Evolutionary conservation across 2,113 vertebrate genomes (phyloP).

Genomic region (Isichthys henryi): DNA sequence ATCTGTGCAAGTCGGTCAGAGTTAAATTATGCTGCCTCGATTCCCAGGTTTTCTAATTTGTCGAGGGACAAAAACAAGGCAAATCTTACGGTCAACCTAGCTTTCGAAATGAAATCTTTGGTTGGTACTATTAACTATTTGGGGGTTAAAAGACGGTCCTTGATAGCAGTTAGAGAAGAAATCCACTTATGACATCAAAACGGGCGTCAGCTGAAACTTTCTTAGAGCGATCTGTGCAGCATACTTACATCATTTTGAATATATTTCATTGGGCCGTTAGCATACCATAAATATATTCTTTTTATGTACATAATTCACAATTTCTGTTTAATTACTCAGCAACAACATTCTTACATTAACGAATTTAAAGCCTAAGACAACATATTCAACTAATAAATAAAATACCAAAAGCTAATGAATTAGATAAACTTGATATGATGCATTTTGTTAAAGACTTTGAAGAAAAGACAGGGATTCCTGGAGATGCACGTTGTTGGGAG

Average conservation of each 20-base stretch:
- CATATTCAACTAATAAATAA: conserved; percentile 59
- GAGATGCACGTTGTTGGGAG: conserved; percentile 26
- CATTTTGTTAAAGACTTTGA: conserved; percentile 39
- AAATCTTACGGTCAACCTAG: neutral
- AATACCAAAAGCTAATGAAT: conserved; percentile 25
- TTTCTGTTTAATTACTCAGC: conserved; percentile 7
- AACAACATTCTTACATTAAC: conserved; percentile 42
- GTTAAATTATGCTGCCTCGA: conserved; percentile 8
- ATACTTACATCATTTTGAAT: neutral
- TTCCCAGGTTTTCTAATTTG: neutral
- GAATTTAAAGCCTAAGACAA: conserved; percentile 30
- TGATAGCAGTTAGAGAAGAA: neutral
- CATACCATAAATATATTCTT: neutral
- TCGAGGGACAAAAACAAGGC: neutral
- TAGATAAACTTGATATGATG: conserved; percentile 42
- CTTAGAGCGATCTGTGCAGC: neutral
- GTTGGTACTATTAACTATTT: neutral
- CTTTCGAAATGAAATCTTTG: neutral
- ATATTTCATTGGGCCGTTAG: neutral
- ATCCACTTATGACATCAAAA: neutral
- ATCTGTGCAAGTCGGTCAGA: neutral
- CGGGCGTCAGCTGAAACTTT: neutral
- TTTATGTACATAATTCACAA: neutral
- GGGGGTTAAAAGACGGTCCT: neutral
- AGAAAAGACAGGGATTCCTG: conserved; percentile 23